Evolutionary conservation across 2,888 invertebrate species (phyloP), one percentile per base, ranked within the genome.

Genomic region (Syritta pipiens): DNA sequence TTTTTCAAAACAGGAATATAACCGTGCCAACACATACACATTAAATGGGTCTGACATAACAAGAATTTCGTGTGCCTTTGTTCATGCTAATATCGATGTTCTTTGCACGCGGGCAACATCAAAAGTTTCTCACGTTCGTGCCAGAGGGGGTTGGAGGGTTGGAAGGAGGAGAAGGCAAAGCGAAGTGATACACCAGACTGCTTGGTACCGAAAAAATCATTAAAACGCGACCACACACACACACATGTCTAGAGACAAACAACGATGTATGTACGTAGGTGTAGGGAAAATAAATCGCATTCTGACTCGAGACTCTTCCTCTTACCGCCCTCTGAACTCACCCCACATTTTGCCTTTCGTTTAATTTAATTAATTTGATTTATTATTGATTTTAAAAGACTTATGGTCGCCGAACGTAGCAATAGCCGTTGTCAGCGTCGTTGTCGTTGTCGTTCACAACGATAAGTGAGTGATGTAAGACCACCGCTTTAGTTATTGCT

Each of bases 181-280:
- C n/a, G 28, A 49, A 20, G 28, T 28, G 53, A 28, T 63, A 37
- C 40, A 53, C 57, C 57, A 81, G 81, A 81, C 81, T 69, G 81
- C 81, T 63, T 81, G 81, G 81, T 75, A 74, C 75, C 81, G 9
- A 75, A 75, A 57, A 69, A 81, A 81, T 81, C 68, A 75, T 75
- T 79, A 74, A 79, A 74, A 57, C 37, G 48, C 37, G 37, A 75
- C 37, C 53, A 53, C 48, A n/a, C n/a, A n/a, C n/a, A n/a, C n/a
- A n/a, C n/a, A n/a, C 12, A 48, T 48, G 14, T 12, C 12, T 12
- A 9, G 14, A 49, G 48, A 53, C 4, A 32, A 59, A 26, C 48
- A 48, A 24, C n/a, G 44, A 28, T 24, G 26, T 37, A 28, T 53
- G 26, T 65, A 51, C 35, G 51, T 35, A 28, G 57, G 37, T 53